A percentile compares a stretch with the other conserved stretches of the same genome.
These are phyloP conservation scores for Cryptophagus acutangulus DNA, from an alignment of 2,888 invertebrate species.

Conservation along the genomic window DNA sequence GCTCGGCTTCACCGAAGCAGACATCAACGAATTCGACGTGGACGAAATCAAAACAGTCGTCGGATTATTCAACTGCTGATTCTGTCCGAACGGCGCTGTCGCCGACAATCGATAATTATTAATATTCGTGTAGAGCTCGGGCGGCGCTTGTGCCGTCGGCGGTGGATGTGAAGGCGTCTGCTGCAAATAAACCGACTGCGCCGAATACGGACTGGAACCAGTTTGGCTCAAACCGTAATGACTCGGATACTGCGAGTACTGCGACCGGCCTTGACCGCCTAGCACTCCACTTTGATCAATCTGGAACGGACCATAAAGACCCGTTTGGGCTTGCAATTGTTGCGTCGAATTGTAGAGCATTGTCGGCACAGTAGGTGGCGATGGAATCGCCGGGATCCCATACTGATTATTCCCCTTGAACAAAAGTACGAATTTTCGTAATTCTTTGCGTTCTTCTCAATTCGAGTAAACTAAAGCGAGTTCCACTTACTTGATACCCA, in stretches of 20 bases:
- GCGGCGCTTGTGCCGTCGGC: conserved; percentile 52
- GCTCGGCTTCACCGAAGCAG: conserved; percentile 78
- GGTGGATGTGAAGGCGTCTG: conserved; percentile 55
- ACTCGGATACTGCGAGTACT: conserved; percentile 70
- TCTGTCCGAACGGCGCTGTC: conserved; percentile 69
- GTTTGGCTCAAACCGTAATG: conserved; percentile 56
- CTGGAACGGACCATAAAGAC: conserved; percentile 80
- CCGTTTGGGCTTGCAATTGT: conserved; percentile 65
- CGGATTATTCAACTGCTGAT: conserved; percentile 64
- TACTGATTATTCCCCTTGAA: conserved; percentile 57
- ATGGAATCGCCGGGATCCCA: conserved; percentile 80
- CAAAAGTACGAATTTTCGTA: conserved; percentile 8
- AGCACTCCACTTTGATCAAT: conserved; percentile 52
- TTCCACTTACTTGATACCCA: conserved; percentile 61
- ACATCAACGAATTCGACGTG: conserved; percentile 83
- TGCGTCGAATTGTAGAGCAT: conserved; percentile 76
- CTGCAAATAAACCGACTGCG: conserved; percentile 63
- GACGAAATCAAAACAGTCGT: conserved; percentile 85
- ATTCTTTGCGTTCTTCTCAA: neutral
- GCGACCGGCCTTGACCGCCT: conserved; percentile 67
- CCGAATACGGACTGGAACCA: conserved; percentile 49
- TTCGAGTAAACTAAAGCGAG: conserved; percentile 5
- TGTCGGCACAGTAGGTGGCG: conserved; percentile 77
- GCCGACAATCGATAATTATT: conserved; percentile 47
- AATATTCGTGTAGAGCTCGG: conserved; percentile 64